Conservation (phyloP, 2,113 vertebrate genomes). For the Taurulus bubalis region DNA sequence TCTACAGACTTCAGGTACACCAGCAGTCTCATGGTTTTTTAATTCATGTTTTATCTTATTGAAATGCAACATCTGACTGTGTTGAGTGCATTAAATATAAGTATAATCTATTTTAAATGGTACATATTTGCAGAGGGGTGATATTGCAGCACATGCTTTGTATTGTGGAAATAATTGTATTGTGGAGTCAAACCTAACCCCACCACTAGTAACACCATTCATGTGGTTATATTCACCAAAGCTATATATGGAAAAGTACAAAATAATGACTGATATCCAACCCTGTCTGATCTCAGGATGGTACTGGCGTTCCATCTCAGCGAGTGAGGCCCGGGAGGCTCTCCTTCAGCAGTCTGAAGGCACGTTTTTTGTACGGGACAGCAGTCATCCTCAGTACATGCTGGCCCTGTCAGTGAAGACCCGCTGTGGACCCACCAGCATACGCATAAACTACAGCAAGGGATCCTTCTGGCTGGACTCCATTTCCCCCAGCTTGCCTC, state of each 20-base stretch:
- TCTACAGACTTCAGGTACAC: conserved; percentile 84
- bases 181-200: not conserved
- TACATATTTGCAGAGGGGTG: not conserved
- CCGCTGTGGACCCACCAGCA: conserved; percentile 91
- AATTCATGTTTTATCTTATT: not conserved
- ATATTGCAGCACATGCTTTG: not conserved
- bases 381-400: conserved; percentile 94
- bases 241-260: not conserved
- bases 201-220: not conserved
- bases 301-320: conserved; percentile 95
- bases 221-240: not conserved
- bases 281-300: conserved; percentile 84
- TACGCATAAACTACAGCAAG: conserved; percentile 90
- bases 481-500: conserved; percentile 86
- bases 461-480: conserved; percentile 92
- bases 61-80: not conserved
- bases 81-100: not conserved
- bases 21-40: not conserved
- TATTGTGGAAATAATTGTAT: not conserved
- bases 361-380: conserved; percentile 95
- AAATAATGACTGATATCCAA: not conserved
- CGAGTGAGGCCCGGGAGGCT: conserved; percentile 89
- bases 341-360: conserved; percentile 90
- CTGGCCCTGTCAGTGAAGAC: conserved; percentile 95
- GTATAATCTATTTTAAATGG: not conserved